Base-by-base conservation (phyloP, 2,797 vertebrate genomes). In the Cossypha niveicapilla region DNA sequence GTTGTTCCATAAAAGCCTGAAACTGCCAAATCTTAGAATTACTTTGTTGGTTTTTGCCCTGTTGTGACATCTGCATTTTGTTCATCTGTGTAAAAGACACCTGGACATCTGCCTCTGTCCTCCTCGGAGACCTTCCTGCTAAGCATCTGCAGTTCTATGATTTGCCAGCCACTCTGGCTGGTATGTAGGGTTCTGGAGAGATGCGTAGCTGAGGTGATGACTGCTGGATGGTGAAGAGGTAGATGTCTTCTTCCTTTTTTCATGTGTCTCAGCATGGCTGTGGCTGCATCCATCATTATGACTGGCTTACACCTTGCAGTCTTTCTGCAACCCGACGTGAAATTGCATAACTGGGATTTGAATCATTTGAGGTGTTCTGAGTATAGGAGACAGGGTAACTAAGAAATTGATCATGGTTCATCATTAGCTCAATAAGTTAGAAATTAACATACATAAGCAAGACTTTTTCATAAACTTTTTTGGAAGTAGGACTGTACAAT, bases 221-320 rank as follows among this genome's bases (percentile, higher is more conserved):
- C 70, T 74, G 28, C 28, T 73, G 39, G 23, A 4, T 56, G 58
- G 23, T 65, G 54, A 9, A 25, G 14, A 57, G 11, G 6, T 23
- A 48, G 50, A 48, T 13, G 5, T 53, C 5, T 3, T 88, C 45
- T 68, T 76, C 23, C 30, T 8, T 81, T 56, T 87, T 57, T 41
- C 30, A 6, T n/a, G 14, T 53, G 45, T 28, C 0, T 0, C 19
- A 39, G 9, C 30, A 13, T 18, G 11, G 34, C 84, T 78, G 13
- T 32, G 62, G n/a, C 58, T 82, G 3, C 3, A 1, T 60, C 37
- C 18, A 4, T 57, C 3, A 1, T 61, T 81, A 8, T 9, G 16
- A 32, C 16, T 50, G 30, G 11, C 8, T 67, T 51, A 32, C 5
- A 67, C 18, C 7, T 44, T 57, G 11, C 34, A 21, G 37, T 44